These are phyloP conservation scores for Trachemys scripta DNA, from an alignment of 2,113 vertebrate genomes.

Conservation along the genomic window DNA sequence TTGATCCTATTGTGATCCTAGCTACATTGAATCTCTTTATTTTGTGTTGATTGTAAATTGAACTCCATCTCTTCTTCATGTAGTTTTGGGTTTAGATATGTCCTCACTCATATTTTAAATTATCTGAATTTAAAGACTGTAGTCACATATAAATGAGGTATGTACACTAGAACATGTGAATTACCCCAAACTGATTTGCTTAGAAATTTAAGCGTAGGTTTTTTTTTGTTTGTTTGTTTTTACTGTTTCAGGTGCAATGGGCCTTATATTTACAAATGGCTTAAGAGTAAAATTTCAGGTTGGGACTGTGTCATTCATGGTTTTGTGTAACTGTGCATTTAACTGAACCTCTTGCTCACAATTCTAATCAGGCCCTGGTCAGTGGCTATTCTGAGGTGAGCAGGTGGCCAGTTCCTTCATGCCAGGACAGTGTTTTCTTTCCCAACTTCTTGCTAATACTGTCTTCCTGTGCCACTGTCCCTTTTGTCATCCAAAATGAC, in stretches of 20 bases:
- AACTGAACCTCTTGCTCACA: neutral
- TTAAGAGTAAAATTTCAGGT: neutral
- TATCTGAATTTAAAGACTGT: neutral
- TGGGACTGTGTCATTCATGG: neutral
- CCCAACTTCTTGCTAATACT: neutral
- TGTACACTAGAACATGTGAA: rapidly evolving
- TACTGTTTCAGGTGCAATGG: neutral
- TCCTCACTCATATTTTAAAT: neutral
- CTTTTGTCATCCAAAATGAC: neutral
- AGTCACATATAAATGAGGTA: neutral
- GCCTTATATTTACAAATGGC: neutral
- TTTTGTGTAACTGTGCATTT: neutral
- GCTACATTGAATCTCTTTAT: neutral
- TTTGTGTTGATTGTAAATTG: neutral
- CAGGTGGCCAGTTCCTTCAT: neutral
- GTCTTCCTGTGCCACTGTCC: neutral
- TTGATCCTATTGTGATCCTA: neutral
- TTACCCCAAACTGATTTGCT: neutral
- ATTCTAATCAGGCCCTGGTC: neutral
- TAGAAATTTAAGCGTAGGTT: neutral
- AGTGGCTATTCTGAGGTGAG: neutral
- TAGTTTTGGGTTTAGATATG: neutral
- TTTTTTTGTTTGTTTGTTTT: neutral
- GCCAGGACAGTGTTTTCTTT: neutral
- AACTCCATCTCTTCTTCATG: neutral